A percentile compares a stretch with the other conserved stretches of the same genome.
Evolutionary conservation across 2,888 invertebrate genomes (phyloP).

Genomic region (Horisme vitalbata): DNA sequence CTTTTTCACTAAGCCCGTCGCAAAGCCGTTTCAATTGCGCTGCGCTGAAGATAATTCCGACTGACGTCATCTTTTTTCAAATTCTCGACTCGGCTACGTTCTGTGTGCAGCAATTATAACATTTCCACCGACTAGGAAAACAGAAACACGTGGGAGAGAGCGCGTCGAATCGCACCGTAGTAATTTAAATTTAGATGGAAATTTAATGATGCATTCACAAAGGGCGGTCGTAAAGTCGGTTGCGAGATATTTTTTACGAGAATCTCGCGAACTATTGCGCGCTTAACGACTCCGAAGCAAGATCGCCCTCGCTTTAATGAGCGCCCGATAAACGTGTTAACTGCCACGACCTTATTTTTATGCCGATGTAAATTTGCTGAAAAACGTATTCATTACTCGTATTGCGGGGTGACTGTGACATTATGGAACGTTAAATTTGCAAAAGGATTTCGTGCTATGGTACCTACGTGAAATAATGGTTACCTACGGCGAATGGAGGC

Average conservation of each 20-base stretch:
- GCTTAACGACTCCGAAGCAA: constrained; percentile 83
- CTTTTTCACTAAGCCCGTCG: constrained; percentile 83
- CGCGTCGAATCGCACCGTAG: constrained; percentile 76
- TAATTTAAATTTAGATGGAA: constrained; percentile 83
- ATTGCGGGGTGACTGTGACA: constrained; percentile 56
- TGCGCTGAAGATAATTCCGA: constrained; percentile 83
- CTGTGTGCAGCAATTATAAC: constrained; percentile 82
- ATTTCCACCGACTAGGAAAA: constrained; percentile 81
- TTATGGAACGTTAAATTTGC: constrained; percentile 49
- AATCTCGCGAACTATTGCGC: constrained; percentile 83
- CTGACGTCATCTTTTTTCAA: constrained; percentile 83
- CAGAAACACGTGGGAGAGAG: constrained; percentile 79
- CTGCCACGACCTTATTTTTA: constrained; percentile 82
- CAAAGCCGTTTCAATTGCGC: constrained; percentile 83
- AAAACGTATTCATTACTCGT: constrained; percentile 77
- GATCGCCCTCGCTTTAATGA: constrained; percentile 82
- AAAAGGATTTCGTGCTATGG: constrained; percentile 36
- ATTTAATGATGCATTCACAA: constrained; percentile 83
- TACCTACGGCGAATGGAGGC: constrained; percentile 44
- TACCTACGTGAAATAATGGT: constrained; percentile 39
- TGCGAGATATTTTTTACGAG: constrained; percentile 83
- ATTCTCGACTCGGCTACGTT: constrained; percentile 78
- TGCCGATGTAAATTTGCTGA: constrained; percentile 79
- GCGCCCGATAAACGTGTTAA: constrained; percentile 83
- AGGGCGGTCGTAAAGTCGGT: constrained; percentile 82